Percentiles rank a stretch among this genome's conserved stretches.
phyloP scores from a whole-genome alignment of 2,888 invertebrate genomes.

The Marronus borbonicus region DNA sequence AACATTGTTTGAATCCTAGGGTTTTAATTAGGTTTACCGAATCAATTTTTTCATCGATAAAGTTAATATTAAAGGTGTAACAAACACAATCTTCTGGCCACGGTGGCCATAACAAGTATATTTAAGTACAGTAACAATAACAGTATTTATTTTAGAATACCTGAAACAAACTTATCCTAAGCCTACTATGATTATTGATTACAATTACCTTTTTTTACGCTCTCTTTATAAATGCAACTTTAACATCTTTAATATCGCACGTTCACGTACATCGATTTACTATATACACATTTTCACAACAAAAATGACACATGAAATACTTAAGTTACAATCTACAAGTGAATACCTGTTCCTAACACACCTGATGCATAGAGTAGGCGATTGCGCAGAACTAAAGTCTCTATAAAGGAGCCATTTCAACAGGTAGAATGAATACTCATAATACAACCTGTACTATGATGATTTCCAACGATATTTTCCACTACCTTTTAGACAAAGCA shows the following conservation, averaged over 20 bases:
- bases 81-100: constrained; percentile 59
- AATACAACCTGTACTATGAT: background rate
- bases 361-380: constrained; percentile 48
- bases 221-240: constrained; percentile 10
- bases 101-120: constrained; percentile 65
- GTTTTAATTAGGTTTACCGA: too few species aligned
- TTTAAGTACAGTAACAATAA: constrained; percentile 62
- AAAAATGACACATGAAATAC: constrained; percentile 50
- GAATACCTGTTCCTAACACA: constrained; percentile 52
- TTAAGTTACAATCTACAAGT: constrained; percentile 51
- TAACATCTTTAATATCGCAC: constrained; percentile 37
- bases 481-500: background rate
- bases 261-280: background rate
- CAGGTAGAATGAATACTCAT: constrained; percentile 32
- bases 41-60: too few species aligned
- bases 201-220: constrained; percentile 24
- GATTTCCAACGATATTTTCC: background rate
- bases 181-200: constrained; percentile 1
- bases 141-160: constrained; percentile 54
- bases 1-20: too few species aligned
- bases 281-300: constrained; percentile 50
- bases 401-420: constrained; percentile 46
- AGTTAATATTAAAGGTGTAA: constrained; percentile 18
- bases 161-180: background rate
- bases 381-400: constrained; percentile 48